Conservation (phyloP, 2,888 invertebrate species). For the Euzetes globulus region DNA sequence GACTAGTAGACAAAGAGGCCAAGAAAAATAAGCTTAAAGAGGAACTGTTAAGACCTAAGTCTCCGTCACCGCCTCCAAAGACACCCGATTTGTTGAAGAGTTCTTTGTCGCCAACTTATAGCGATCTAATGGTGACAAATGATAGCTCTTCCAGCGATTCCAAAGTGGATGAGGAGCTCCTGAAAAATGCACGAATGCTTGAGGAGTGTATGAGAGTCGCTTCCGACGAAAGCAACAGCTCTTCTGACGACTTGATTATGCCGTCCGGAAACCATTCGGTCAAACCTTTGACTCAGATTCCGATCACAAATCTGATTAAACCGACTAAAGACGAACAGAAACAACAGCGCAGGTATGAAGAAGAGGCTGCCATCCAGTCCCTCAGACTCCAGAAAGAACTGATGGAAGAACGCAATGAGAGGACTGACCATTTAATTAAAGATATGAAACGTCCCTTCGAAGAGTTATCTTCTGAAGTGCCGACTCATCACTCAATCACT, state of each 20-base stretch:
- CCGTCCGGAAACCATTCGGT: neutral
- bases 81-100: conserved; percentile 19
- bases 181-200: conserved; percentile 27
- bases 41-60: neutral
- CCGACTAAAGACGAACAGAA: conserved; percentile 11
- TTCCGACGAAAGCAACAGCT: conserved; percentile 11
- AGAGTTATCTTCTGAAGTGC: conserved; percentile 13
- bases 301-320: conserved; percentile 3
- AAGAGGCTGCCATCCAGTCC: conserved; percentile 43
- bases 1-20: conserved; percentile 41
- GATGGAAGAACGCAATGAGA: conserved; percentile 12
- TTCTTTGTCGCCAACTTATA: conserved; percentile 18
- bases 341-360: conserved; percentile 40
- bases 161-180: conserved; percentile 31
- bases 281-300: neutral
- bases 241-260: conserved; percentile 19
- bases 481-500: conserved; percentile 15
- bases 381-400: conserved; percentile 42
- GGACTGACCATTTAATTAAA: conserved; percentile 4
- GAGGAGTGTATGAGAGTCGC: conserved; percentile 23
- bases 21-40: neutral
- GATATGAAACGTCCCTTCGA: conserved; percentile 32
- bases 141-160: conserved; percentile 33
- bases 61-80: conserved; percentile 30
- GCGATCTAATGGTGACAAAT: neutral